phyloP scores from a whole-genome alignment of 2,797 vertebrate species.

The Phoeniculus purpureus region DNA sequence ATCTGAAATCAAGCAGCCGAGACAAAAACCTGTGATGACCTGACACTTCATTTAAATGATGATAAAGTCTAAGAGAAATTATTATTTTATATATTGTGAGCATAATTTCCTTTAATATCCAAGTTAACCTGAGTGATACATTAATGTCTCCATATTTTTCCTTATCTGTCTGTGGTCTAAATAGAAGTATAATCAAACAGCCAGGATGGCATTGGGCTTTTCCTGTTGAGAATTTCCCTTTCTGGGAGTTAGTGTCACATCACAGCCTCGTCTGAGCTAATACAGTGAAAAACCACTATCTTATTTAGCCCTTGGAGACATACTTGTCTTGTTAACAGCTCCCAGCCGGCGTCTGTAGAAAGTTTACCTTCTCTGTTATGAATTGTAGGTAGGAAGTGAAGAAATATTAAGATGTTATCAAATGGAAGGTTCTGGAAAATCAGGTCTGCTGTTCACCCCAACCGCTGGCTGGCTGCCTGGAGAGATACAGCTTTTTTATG shows the following conservation, averaged over 20 bases:
- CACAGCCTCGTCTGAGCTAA: neutral
- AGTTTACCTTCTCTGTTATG: neutral
- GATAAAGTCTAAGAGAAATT: neutral
- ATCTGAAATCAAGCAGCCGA: neutral
- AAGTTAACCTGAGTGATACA: neutral
- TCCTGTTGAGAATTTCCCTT: neutral
- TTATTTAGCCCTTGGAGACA: neutral
- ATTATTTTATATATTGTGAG: neutral
- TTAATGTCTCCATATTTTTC: neutral
- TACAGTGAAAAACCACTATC: neutral
- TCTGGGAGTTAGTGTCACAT: neutral
- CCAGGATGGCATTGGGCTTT: neutral
- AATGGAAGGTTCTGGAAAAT: conserved; percentile 82
- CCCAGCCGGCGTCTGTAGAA: neutral
- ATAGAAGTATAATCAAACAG: neutral
- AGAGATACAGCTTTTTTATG: conserved; percentile 75
- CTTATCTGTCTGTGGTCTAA: neutral
- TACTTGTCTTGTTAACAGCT: neutral
- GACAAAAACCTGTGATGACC: neutral
- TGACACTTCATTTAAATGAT: neutral
- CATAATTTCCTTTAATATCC: neutral
- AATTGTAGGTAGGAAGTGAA: conserved; percentile 79
- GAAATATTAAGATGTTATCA: conserved; percentile 80
- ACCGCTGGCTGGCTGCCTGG: conserved; percentile 75
- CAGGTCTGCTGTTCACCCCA: conserved; percentile 76